Base-by-base conservation (phyloP, 1,140 invertebrate species). In the Vanessa atalanta region DNA sequence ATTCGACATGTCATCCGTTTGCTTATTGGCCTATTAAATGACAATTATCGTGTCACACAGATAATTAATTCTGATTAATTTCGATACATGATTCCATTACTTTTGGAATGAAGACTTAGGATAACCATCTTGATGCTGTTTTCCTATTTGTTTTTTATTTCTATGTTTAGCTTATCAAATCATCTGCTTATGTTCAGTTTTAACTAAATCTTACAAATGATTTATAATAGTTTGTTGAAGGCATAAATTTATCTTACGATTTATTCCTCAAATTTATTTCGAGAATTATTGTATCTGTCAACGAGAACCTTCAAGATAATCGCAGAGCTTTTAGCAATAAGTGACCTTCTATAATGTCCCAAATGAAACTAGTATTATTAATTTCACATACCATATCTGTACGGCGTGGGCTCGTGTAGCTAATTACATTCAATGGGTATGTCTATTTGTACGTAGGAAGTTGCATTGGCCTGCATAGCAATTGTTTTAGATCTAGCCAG, bases 391-490 rank as follows among this genome's bases (percentile, higher is more conserved):
- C 84, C 83, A 75, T 86, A 86, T 82, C 73, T 70, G 78, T 77
- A 48, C 47, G 16, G 84, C 80, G 86, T 87, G 80, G 84, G 85
- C 66, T 67, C 51, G 51, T 79, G 83, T 87, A 75, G 71, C 61
- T 86, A 88, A 89, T 88, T 83, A 81, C 78, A 69, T 81, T 78
- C 66, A 80, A 83, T 81, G 76, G 20, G 53, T 57, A 57, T 23
- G 53, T 53, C 51, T 53, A n/a, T 53, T 16, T 75, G 76, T 83
- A 81, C 76, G 88, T 89, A 84, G 86, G 88, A 77, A 71, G 85
- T 82, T 82, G 82, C 84, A 86, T 85, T 84, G 82, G 87, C 83
- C 84, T 87, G 82, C 79, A 86, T 88, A 80, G 73, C 75, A 81
- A 72, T 78, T 79, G 76, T 79, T 77, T 77, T 60, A 73, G 77